These are phyloP conservation scores for Anisognathus igniventris DNA, from an alignment of 2,797 vertebrate species.

Conservation along the genomic window DNA sequence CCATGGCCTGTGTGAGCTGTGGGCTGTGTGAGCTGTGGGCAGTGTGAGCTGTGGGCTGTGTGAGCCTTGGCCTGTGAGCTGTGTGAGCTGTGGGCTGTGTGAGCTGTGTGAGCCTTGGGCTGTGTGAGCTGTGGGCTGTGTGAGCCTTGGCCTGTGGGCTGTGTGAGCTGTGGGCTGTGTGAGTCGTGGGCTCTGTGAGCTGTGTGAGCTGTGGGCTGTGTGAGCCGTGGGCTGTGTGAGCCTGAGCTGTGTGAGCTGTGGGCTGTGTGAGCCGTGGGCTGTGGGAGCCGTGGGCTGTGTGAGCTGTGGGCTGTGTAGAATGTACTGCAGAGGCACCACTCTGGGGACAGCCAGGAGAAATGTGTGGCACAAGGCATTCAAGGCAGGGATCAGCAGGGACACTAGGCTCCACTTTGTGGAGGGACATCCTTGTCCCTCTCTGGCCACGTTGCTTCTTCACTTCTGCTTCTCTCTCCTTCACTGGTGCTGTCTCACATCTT, in stretches of 20 bases:
- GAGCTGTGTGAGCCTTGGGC: neutral
- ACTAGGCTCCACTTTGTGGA: neutral
- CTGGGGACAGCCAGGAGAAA: too few species aligned
- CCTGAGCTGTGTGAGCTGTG: rapidly evolving
- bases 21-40: neutral
- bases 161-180: neutral
- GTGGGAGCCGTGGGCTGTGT: rapidly evolving
- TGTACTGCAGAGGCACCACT: too few species aligned
- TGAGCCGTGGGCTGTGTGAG: neutral
- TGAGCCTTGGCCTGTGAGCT: rapidly evolving
- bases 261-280: neutral
- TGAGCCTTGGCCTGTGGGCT: rapidly evolving
- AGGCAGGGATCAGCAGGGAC: neutral
- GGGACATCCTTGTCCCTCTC: neutral
- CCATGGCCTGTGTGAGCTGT: rapidly evolving
- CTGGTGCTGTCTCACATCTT: neutral
- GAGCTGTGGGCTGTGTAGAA: neutral
- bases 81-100: rapidly evolving
- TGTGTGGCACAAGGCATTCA: neutral
- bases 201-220: neutral
- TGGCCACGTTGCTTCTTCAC: rapidly evolving
- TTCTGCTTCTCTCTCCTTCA: neutral
- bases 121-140: rapidly evolving
- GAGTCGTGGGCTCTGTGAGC: neutral
- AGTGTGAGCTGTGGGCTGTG: neutral